Evolutionary conservation across 2,113 vertebrate species (phyloP).

Genomic region (Salvelinus fontinalis): DNA sequence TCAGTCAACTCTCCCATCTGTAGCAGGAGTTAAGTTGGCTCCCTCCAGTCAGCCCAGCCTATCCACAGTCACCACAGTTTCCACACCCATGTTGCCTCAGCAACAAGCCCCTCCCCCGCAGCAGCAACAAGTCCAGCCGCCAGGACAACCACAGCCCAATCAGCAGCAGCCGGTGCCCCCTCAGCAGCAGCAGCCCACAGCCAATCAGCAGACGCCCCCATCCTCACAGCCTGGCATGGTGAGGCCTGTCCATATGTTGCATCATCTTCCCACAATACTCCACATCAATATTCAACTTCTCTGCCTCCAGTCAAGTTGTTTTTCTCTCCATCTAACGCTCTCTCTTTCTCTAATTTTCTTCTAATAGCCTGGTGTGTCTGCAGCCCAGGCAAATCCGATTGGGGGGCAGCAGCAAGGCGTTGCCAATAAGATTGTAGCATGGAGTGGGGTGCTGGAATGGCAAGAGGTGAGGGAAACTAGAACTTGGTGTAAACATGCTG

Average conservation of each 20-base stretch:
- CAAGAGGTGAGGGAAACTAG: constrained; percentile 82
- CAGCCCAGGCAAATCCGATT: constrained; percentile 59
- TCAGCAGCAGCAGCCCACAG: constrained; percentile 50
- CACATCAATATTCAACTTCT: neutral
- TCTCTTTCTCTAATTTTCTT: neutral
- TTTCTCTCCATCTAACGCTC: neutral
- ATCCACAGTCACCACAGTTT: constrained; percentile 78
- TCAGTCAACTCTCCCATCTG: constrained; percentile 62
- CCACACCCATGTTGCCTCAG: constrained; percentile 70
- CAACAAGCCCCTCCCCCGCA: constrained; percentile 63
- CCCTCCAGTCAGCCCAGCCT: constrained; percentile 76
- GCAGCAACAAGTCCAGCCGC: constrained; percentile 57
- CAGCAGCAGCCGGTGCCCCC: constrained; percentile 65
- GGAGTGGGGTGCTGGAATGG: constrained; percentile 91
- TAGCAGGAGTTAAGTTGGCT: constrained; percentile 62
- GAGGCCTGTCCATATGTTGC: neutral
- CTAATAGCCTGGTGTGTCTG: constrained; percentile 58
- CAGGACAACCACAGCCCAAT: constrained; percentile 59
- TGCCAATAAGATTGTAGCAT: constrained; percentile 86
- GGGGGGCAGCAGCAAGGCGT: constrained; percentile 76
- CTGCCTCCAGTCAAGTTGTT: neutral
- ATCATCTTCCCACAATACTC: neutral
- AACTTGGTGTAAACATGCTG: neutral
- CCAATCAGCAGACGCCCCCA: constrained; percentile 56
- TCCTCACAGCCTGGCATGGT: constrained; percentile 70